These are phyloP conservation scores for Drosophila prolongata DNA, from an alignment of 2,888 invertebrate genomes.

Conservation along the genomic window DNA sequence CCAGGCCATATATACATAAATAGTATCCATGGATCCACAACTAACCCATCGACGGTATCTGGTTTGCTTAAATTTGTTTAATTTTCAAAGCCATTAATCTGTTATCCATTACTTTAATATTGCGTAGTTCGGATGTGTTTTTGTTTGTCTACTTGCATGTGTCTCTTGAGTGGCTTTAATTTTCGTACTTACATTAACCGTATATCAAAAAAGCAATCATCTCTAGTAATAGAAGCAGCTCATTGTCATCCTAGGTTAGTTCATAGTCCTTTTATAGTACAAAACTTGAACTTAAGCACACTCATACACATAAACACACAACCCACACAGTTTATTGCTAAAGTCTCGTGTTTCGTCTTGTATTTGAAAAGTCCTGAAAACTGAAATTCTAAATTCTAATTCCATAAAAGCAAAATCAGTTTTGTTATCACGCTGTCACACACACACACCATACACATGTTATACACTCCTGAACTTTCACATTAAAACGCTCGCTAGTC, in stretches of 20 bases:
- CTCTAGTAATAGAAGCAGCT: constrained; percentile 26
- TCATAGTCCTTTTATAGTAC: constrained; percentile 7
- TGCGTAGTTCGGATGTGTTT: constrained; percentile 64
- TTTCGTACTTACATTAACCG: constrained; percentile 34
- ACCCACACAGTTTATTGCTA: constrained; percentile 9
- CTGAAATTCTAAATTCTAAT: constrained; percentile 23
- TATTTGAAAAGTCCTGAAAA: constrained; percentile 23
- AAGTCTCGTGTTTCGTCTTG: constrained; percentile 25
- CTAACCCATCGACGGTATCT: constrained; percentile 68
- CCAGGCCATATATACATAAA: constrained; percentile 17
- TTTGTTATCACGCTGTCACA: constrained; percentile 30
- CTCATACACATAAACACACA: constrained; percentile 20
- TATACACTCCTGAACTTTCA: constrained; percentile 26
- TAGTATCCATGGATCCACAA: constrained; percentile 22
- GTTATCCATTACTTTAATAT: constrained; percentile 30
- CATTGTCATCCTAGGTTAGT: constrained; percentile 38
- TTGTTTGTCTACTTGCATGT: constrained; percentile 61
- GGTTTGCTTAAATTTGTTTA: constrained; percentile 37
- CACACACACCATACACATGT: constrained; percentile 25
- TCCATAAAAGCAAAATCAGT: constrained; percentile 2
- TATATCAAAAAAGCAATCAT: constrained; percentile 8
- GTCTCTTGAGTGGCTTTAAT: constrained; percentile 37
- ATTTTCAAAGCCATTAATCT: constrained; percentile 32
- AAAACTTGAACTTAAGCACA: constrained; percentile 48
- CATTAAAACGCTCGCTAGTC: constrained; percentile 39